Evolutionary conservation across 2,888 invertebrate species (phyloP), one percentile per base, ranked within the genome.

Genomic region (Nebria brevicollis): DNA sequence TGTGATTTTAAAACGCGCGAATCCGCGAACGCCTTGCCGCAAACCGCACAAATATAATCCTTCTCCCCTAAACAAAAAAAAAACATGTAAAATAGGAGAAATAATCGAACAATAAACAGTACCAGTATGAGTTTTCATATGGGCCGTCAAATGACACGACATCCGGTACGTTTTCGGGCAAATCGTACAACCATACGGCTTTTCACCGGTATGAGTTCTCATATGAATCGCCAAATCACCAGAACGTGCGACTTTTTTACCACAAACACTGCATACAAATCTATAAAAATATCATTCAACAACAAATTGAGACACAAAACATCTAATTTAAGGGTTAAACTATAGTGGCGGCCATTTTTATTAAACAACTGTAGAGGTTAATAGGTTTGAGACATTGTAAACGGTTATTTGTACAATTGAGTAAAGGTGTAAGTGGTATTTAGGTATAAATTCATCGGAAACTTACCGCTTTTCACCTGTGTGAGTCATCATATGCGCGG

Each of bases 111-210:
- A 25, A 79, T 82, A 87, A 34, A 34, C 42, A 25, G 80, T 82
- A 87, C 87, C 87, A 82, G 87, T 87, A 81, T 87, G 87, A 4
- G 85, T 84, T 84, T 86, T 87, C 85, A 87, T 86, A 76, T 87
- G 87, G 5, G 85, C 85, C 0, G 84, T 84, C 66, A 88, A 83
- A 84, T 88, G 87, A 65, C 87, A 86, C 3, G 87, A 86, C 87
- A 87, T 87, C 72, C 86, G 84, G 77, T 87, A 88, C 5, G 85
- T 83, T 83, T 87, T 87, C 10, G 84, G 82, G 80, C 87, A 87
- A 26, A 87, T 72, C 13, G 82, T 83, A 81, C 87, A 87, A n/a
- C 83, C 83, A 81, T 87, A 87, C 3, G 87, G 87, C 77, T 85
- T 85, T 81, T 87, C 87, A 1, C 86, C 87, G 1, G 87, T 87